A percentile compares a stretch with the other conserved stretches of the same genome.
Conservation (phyloP, 2,888 invertebrate species). For the Rhagonycha lutea region DNA sequence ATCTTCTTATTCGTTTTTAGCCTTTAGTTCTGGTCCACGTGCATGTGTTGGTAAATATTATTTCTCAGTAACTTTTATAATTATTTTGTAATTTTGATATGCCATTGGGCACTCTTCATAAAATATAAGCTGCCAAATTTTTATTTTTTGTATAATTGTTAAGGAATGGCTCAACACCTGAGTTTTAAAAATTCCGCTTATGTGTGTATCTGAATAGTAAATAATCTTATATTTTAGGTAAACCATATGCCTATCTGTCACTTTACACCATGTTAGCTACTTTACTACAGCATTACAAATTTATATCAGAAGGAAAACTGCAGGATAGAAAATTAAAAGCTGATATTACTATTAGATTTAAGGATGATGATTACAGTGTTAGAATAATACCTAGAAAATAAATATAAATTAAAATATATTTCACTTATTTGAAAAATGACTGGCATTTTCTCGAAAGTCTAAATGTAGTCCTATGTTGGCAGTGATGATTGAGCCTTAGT, state of each 20-base stretch:
- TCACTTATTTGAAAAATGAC: no score
- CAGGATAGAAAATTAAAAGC: slow-evolving; percentile 12
- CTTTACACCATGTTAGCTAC: slow-evolving; percentile 4
- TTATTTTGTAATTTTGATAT: no score
- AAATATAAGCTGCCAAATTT: no score
- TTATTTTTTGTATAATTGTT: no score
- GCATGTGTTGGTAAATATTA: slow-evolving; percentile 42
- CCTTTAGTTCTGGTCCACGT: slow-evolving; percentile 47
- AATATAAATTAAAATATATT: background rate
- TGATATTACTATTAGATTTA: slow-evolving; percentile 15
- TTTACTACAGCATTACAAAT: slow-evolving; percentile 5
- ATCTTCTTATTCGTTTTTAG: slow-evolving; percentile 42
- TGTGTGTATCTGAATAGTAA: no score
- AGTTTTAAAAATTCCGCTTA: no score
- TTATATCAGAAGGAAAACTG: slow-evolving; percentile 13
- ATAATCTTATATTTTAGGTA: slow-evolving; percentile 9
- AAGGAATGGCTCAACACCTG: no score
- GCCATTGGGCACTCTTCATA: no score
- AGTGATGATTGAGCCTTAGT: no score
- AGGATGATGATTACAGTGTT: background rate
- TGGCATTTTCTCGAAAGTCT: no score
- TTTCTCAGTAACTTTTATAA: no score
- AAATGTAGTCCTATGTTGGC: no score
- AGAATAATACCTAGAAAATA: background rate
- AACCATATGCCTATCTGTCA: slow-evolving; percentile 6